Base-by-base conservation (phyloP, 2,797 vertebrate species). In the Lepilemur ruficaudatus region DNA sequence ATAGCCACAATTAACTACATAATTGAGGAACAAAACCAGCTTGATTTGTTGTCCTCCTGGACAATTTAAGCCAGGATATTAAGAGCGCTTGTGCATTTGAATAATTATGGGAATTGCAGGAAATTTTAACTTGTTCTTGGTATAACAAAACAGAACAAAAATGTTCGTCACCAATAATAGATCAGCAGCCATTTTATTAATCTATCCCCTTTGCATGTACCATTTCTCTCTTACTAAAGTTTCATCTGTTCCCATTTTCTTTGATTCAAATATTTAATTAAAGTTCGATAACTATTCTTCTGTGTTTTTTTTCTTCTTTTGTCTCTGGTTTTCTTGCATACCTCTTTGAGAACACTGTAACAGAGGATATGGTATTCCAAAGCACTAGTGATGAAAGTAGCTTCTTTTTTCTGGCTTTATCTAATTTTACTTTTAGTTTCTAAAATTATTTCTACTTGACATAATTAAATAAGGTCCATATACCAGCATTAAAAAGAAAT, bases 231-330 rank as follows among this genome's bases (percentile, higher is more conserved):
- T 81, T 67, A 70, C 5, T 69, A 70, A 78, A 48, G 25, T 80
- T 87, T 91, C 80, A 50, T 85, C 75, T 93, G 79, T 92, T 91
- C 78, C 76, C 90, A 18, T 75, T 94, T 96, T 67, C 75, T 90
- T 97, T 35, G 63, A 96, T 95, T 94, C 69, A 59, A 80, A 89
- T 91, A 89, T 88, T 93, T 92, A 95, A 97, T 98, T 98, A 98
- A 98, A 98, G 84, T 97, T 96, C 67, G 43, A 95, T 46, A 70
- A 85, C 73, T 11, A 32, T 70, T 61, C 35, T 50, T 96, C 59
- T 32, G 97, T 83, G 85, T 92, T 59, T 65, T 91, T 38, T 57
- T 50, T 57, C 80, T 30, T 38, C 76, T 87, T 93, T 67, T 75
- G 50, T 90, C 50, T 92, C 93, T 91, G 84, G 28, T 78, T 89